These are phyloP conservation scores for Nephrotoma appendiculata DNA, from an alignment of 2,888 invertebrate genomes.

Conservation along the genomic window DNA sequence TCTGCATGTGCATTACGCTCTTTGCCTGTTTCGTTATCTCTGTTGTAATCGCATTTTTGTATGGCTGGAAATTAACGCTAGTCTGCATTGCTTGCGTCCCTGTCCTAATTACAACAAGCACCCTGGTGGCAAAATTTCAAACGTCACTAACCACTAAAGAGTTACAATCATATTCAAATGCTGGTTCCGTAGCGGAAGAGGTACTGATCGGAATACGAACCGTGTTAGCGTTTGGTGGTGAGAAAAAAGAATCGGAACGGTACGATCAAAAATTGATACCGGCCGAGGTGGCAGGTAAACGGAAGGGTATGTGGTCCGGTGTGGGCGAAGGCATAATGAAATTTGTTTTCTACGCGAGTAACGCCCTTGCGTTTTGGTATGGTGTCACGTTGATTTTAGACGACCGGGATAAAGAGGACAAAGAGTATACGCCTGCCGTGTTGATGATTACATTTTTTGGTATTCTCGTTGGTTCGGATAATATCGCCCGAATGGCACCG, in stretches of 20 bases:
- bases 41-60: constrained; percentile 55
- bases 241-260: constrained; percentile 53
- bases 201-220: constrained; percentile 58
- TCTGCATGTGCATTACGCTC: constrained; percentile 57
- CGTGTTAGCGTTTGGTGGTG: constrained; percentile 66
- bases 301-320: constrained; percentile 51
- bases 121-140: constrained; percentile 58
- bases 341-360: constrained; percentile 59
- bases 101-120: constrained; percentile 56
- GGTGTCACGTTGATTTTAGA: constrained; percentile 58
- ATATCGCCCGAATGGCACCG: constrained; percentile 58
- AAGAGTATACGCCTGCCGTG: constrained; percentile 54
- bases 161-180: constrained; percentile 56
- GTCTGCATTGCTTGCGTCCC: constrained; percentile 69
- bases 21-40: constrained; percentile 50
- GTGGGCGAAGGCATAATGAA: constrained; percentile 57
- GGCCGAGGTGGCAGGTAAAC: constrained; percentile 47
- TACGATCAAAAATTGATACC: constrained; percentile 41
- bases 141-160: constrained; percentile 50
- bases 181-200: constrained; percentile 64
- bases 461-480: constrained; percentile 63
- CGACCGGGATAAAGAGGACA: constrained; percentile 39
- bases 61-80: constrained; percentile 76
- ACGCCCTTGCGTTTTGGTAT: constrained; percentile 68
- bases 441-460: constrained; percentile 68